Evolutionary conservation across 92 coral and sea anemone species (phyloP).

Genomic region (Meandrina meandrites): DNA sequence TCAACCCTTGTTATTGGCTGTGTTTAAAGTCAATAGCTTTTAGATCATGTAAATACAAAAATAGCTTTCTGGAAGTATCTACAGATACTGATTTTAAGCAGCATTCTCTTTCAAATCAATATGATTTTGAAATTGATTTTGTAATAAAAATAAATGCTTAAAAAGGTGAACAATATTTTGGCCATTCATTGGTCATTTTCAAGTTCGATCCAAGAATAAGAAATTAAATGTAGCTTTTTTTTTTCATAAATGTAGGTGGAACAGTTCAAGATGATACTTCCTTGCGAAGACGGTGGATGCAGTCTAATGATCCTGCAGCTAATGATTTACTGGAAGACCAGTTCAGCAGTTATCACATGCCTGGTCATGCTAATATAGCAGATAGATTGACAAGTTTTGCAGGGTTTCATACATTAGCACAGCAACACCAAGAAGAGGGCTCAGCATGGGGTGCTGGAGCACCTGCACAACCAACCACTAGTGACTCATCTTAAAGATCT

Average conservation of each 20-base stretch:
- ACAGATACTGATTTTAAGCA: no score
- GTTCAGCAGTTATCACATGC: not conserved
- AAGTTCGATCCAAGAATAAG: no score
- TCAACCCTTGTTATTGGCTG: no score
- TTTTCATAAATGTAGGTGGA: constrained; percentile 1
- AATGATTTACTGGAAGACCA: not conserved
- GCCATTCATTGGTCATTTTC: no score
- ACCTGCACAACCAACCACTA: not conserved
- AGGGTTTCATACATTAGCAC: not conserved
- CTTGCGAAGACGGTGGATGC: constrained; percentile 16
- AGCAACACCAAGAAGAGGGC: not conserved
- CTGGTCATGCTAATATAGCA: not conserved
- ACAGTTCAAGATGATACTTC: constrained; percentile 9
- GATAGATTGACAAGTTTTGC: constrained; percentile 5
- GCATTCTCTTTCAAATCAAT: no score
- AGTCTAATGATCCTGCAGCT: constrained; percentile 2
- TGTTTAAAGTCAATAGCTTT: no score
- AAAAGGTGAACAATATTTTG: no score
- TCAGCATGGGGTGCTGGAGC: not conserved
- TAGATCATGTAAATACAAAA: no score
- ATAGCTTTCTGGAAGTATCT: no score
- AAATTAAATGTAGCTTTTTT: no score
- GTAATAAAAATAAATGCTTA: no score
- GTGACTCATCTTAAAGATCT: not conserved
- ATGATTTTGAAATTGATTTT: no score